Evolutionary conservation across 2,113 vertebrate genomes (phyloP).

Genomic region (Pelobates fuscus): DNA sequence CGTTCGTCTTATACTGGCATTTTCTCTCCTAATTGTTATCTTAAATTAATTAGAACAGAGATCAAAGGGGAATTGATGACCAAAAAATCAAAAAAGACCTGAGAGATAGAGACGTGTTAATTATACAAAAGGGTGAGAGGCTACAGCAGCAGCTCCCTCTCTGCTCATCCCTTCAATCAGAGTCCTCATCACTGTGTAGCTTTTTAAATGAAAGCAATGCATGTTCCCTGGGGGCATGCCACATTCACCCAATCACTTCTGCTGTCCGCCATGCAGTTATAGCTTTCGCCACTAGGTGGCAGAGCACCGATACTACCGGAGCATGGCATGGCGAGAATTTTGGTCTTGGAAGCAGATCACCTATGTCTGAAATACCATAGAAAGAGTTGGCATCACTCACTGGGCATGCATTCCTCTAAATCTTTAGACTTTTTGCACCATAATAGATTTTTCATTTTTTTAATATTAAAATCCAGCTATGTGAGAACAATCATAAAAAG

Average conservation of each 20-base stretch:
- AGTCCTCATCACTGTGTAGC: slow-evolving; percentile 16
- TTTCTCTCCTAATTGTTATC: slow-evolving; percentile 41
- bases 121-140: slow-evolving; percentile 44
- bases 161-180: slow-evolving; percentile 29
- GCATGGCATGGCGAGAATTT: background rate
- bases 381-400: no score
- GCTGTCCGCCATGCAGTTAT: slow-evolving; percentile 6
- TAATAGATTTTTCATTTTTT: no score
- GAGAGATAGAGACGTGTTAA: slow-evolving; percentile 44
- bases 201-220: slow-evolving; percentile 23
- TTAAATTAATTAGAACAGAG: slow-evolving; percentile 47
- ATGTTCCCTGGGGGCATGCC: slow-evolving; percentile 20
- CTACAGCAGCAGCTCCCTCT: background rate
- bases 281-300: slow-evolving; percentile 12
- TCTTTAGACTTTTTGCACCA: no score
- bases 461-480: no score
- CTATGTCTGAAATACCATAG: no score
- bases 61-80: slow-evolving; percentile 47
- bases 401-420: no score
- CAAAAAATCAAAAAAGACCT: slow-evolving; percentile 37
- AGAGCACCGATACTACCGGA: background rate
- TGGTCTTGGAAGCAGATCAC: no score
- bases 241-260: slow-evolving; percentile 9
- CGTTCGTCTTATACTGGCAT: slow-evolving; percentile 14
- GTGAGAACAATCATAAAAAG: no score